Evolutionary conservation across 1,140 invertebrate genomes (phyloP), one percentile per base, ranked within the genome.

Genomic region (Caerostris extrusa): DNA sequence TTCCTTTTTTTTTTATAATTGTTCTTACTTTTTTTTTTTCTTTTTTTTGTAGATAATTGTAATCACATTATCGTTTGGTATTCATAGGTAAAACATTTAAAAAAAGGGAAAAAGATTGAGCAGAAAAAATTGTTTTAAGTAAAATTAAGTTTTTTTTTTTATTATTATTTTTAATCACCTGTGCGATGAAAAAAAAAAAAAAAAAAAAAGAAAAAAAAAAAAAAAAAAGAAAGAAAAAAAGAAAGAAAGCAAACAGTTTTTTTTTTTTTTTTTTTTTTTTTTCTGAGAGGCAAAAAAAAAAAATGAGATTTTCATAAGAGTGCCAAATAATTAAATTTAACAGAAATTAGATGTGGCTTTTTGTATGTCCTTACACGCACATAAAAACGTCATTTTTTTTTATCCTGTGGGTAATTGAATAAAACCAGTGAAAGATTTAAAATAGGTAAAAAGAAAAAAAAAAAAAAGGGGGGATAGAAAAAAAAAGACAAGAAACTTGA

Each of bases 261-360:
- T 77, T 50, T 34, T 77, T 77, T 50, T 34, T 12, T 67, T 2
- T n/a, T 17, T n/a, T 67, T 77, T 8, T 10, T 77, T 77, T 77
- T 77, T 10, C 50, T 53, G 3, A 7, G 34, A 77, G 7, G 50
- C 3, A 7, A 50, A 50, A 50, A n/a, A n/a, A 77, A 77, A 77
- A 77, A 53, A 71, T 71, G 7, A 50, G 69, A 77, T 53, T 77
- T 77, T 12, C 10, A 34, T 34, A 19, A 53, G 69, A 77, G 69
- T 77, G 69, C 69, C 34, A 77, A 77, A 77, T 77, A 77, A 77
- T 77, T 77, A 77, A 77, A 77, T 77, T 77, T 77, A 77, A 77
- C 69, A 77, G 69, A 77, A 50, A 77, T 77, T 77, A 77, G 69
- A 77, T 12, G 34, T 77, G 69, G 69, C 69, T 77, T 77, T 77